Evolutionary conservation across 2,113 vertebrate genomes (phyloP).

Genomic region (Oryzias woworae): DNA sequence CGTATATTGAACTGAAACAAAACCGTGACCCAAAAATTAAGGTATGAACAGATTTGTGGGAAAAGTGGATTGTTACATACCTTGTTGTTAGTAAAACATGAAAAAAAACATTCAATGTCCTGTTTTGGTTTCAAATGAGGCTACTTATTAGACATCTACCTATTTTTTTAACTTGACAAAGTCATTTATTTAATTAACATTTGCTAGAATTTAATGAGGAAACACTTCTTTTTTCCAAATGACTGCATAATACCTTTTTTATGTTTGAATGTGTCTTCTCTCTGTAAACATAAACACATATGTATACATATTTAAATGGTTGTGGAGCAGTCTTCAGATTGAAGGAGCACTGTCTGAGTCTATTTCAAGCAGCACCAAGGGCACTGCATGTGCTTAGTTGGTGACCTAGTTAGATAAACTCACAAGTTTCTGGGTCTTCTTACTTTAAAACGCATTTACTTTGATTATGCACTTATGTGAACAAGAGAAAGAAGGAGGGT

Average conservation of each 20-base stretch:
- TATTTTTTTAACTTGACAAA: no score
- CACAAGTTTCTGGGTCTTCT: slow-evolving; percentile 62
- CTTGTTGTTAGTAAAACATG: no score
- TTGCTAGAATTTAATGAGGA: no score
- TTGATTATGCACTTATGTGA: slow-evolving; percentile 46
- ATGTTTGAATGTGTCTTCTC: slow-evolving; percentile 24
- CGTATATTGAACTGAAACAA: no score
- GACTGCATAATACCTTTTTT: background rate
- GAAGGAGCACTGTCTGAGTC: slow-evolving; percentile 66
- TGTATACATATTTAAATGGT: slow-evolving; percentile 17
- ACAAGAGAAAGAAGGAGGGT: slow-evolving; percentile 28
- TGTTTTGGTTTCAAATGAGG: no score
- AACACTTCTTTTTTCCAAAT: no score
- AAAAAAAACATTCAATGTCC: no score
- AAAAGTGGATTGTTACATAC: no score
- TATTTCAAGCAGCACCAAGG: slow-evolving; percentile 78
- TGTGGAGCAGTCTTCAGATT: slow-evolving; percentile 62
- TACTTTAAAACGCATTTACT: slow-evolving; percentile 63
- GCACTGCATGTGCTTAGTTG: slow-evolving; percentile 74
- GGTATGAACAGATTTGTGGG: no score
- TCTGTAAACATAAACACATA: background rate
- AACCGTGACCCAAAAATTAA: no score
- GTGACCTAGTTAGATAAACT: slow-evolving; percentile 77
- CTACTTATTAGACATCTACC: no score
- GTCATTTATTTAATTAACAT: no score